Evolutionary conservation across 2,888 invertebrate genomes (phyloP), one percentile per base, ranked within the genome.

Genomic region (Acronicta alni): DNA sequence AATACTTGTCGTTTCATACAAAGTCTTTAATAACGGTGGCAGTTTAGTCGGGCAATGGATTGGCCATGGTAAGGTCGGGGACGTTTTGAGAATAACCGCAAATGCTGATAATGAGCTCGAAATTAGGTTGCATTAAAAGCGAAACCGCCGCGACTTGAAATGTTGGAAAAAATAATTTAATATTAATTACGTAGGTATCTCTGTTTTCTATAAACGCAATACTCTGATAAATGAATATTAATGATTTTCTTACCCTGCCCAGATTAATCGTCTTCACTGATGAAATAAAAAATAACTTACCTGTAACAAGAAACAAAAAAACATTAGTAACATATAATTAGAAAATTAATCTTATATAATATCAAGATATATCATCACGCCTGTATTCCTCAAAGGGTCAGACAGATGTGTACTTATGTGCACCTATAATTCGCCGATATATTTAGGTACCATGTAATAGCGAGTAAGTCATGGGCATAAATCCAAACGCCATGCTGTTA

Each of bases 21-120:
- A 70, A 67, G 45, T 73, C 49, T n/a, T 64, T 75, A 67, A 74
- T 65, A 72, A 72, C 57, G 61, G 18, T 26, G 49, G 23, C 48
- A 60, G 55, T n/a, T n/a, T n/a, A n/a, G n/a, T n/a, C n/a, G n/a
- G 35, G 55, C 23, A 43, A 45, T 39, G 49, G 46, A 74, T 76
- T 75, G 61, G 67, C 41, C 8, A 64, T 70, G 61, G 63, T 73
- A 39, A 60, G 69, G 63, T 67, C 74, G 70, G 47, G 77, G 77
- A 10, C 67, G 18, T 18, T 41, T 53, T 51, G 57, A 7, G 39
- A 46, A 57, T 72, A 76, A 76, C 68, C 61, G 41, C 63, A 57
- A 63, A 60, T 48, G 35, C 16, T 39, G 46, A 48, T 76, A 76
- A 74, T 76, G 57, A 76, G 54, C 43, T 52, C 8, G 38, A 42